Base-by-base conservation (phyloP, 2,113 vertebrate species). In the Bufo bufo region DNA sequence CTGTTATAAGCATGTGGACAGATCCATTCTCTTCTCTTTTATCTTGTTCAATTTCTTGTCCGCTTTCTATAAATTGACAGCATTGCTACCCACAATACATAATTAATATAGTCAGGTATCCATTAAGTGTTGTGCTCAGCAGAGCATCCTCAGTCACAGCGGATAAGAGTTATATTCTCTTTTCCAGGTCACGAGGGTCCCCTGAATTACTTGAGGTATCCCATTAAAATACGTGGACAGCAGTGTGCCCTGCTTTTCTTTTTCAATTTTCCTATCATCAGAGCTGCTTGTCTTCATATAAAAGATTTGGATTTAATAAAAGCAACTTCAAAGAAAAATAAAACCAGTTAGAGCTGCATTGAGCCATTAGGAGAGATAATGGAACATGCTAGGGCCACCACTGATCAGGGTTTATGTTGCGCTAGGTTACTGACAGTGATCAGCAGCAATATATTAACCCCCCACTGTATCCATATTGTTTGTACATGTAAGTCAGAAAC, bases 241-340 rank as follows among this genome's bases (percentile, higher is more conserved):
- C 93, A 92, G 91, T 72, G 91, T 87, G 92, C 91, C 89, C 78
- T 89, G 92, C 90, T 92, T 91, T 92, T 94, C 91, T 93, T 95
- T 93, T 91, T 91, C 87, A 86, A 84, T 93, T 95, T 91, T 92
- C 90, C 92, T 93, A 89, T 96, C 94, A 92, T 95, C 94, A 94
- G 93, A 93, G 52, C 95, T 93, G 91, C 95, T 95, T 94, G 93
- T 96, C 94, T 93, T 94, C 91, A 90, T 86, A 89, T 91, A 85
- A 92, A 93, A 90, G 91, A 92, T 92, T 91, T 91, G 90, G 90
- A 89, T 92, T 94, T 93, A 94, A 90, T 91, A 92, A 93, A 94
- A 94, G 89, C 89, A 90, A 95, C 94, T 96, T 97, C 94, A 96
- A 95, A 96, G 93, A 89, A 92, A 86, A 90, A 82, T 80, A 90